These are phyloP conservation scores for Melospiza georgiana DNA, from an alignment of 2,113 vertebrate species.

Conservation along the genomic window DNA sequence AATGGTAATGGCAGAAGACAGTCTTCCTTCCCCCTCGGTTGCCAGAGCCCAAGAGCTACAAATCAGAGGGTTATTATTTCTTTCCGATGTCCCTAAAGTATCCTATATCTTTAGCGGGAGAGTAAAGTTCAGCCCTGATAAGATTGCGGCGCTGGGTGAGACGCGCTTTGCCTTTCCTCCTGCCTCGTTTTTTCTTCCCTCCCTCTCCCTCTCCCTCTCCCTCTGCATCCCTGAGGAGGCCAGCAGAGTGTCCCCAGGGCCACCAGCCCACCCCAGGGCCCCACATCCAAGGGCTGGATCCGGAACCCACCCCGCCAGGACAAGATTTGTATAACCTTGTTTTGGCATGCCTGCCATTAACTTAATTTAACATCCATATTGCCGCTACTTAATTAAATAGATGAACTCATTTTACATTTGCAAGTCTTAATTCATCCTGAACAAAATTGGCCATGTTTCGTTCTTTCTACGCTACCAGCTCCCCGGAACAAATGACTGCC, in stretches of 20 bases:
- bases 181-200: background rate
- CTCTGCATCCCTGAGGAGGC: background rate
- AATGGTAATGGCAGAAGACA: constrained; percentile 33
- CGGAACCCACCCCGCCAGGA: background rate
- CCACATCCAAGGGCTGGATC: background rate
- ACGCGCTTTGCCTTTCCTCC: background rate
- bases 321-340: constrained; percentile 56
- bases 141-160: constrained; percentile 48
- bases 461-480: constrained; percentile 57
- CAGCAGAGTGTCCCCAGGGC: background rate
- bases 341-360: constrained; percentile 66
- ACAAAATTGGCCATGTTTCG: constrained; percentile 68
- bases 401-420: constrained; percentile 73
- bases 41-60: constrained; percentile 42
- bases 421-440: constrained; percentile 76
- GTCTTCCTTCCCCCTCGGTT: background rate
- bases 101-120: constrained; percentile 61
- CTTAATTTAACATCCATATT: constrained; percentile 72
- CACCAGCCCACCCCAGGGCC: background rate
- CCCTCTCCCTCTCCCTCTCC: background rate
- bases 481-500: constrained; percentile 72
- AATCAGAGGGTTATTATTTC: constrained; percentile 65
- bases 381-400: constrained; percentile 77
- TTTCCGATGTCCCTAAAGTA: constrained; percentile 67
- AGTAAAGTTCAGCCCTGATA: constrained; percentile 69